Conservation (phyloP, 2,113 vertebrate genomes). For the Larimichthys polyactis region DNA sequence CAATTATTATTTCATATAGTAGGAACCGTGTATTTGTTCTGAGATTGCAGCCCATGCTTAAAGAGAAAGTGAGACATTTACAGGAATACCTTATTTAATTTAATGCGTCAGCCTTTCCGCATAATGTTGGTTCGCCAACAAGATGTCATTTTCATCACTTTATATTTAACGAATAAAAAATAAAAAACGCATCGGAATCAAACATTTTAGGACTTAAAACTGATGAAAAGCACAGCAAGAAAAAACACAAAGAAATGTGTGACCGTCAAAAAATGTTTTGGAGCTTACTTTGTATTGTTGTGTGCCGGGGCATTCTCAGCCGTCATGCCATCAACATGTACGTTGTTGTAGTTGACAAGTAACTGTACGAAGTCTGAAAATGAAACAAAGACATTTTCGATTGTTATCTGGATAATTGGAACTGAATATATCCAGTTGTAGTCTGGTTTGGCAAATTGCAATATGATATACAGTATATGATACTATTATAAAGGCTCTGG, state of each 20-base stretch:
- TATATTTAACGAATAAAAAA: conserved; percentile 1
- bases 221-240: conserved; percentile 41
- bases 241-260: neutral
- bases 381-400: neutral
- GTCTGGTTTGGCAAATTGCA: conserved; percentile 10
- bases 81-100: neutral
- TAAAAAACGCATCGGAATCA: conserved; percentile 7
- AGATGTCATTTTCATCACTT: conserved; percentile 15
- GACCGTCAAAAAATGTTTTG: neutral
- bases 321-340: conserved; percentile 16
- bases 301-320: conserved; percentile 19
- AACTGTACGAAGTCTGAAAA: conserved; percentile 40
- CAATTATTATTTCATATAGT: conserved; percentile 32
- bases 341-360: conserved; percentile 33
- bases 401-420: conserved; percentile 17
- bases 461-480: conserved; percentile 8
- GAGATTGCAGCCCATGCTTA: conserved; percentile 22
- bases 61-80: conserved; percentile 7
- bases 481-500: neutral
- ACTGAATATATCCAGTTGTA: neutral
- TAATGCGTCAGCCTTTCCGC: conserved; percentile 14
- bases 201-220: neutral
- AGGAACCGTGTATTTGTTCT: conserved; percentile 10
- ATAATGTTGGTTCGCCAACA: neutral
- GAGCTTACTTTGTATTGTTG: conserved; percentile 28